Conservation (phyloP, 2,888 invertebrate species). For the Hermaeophaga mercurialis region DNA sequence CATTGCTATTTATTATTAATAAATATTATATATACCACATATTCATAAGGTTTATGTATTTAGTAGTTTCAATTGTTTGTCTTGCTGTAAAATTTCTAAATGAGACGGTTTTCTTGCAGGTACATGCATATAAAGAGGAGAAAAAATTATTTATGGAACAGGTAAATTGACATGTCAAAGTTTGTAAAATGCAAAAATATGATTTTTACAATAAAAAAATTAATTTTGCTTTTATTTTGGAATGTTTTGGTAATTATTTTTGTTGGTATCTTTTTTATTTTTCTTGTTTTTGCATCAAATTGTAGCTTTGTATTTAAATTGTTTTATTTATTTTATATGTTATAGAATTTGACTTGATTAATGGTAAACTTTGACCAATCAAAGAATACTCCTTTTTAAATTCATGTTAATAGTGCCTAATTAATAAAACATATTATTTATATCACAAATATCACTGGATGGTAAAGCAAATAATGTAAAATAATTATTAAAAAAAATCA, state of each 20-base stretch:
- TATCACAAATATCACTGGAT: too few species aligned
- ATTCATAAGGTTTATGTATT: too few species aligned
- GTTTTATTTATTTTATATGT: background rate
- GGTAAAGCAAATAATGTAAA: too few species aligned
- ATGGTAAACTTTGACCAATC: background rate
- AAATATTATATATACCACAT: too few species aligned
- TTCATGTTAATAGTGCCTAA: slow-evolving; percentile 5
- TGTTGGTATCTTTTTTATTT: slow-evolving; percentile 1
- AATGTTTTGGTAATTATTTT: slow-evolving; percentile 2
- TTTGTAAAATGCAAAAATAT: slow-evolving; percentile 11
- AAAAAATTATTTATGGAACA: slow-evolving; percentile 26
- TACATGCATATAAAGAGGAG: slow-evolving; percentile 27
- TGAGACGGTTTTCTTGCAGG: slow-evolving; percentile 20
- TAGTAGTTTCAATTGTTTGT: too few species aligned
- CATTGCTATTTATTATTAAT: too few species aligned
- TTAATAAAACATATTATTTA: too few species aligned
- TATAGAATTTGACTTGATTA: too few species aligned
- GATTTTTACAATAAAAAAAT: slow-evolving; percentile 2
- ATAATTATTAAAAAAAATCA: too few species aligned
- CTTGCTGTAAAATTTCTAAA: slow-evolving; percentile 18
- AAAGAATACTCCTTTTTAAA: slow-evolving; percentile 11
- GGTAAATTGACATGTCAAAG: slow-evolving; percentile 19
- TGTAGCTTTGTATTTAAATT: slow-evolving; percentile 1
- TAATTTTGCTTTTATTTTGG: slow-evolving; percentile 2
- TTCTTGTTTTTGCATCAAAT: background rate